A percentile compares a stretch with the other conserved stretches of the same genome.
Conservation (phyloP, 2,797 vertebrate species). For the Bovichtus diacanthus region DNA sequence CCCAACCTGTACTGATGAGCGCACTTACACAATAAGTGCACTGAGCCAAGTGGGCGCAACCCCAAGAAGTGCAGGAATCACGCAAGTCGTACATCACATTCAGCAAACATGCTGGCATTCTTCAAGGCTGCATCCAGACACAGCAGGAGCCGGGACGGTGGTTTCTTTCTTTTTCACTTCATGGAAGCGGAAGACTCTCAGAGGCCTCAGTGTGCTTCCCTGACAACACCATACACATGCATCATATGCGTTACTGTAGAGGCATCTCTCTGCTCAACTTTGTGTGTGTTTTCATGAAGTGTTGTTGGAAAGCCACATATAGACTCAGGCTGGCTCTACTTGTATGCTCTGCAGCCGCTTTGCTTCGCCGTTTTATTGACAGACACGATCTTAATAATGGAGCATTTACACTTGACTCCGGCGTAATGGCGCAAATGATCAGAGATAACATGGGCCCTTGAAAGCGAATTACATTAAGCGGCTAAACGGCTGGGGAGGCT, state of each 20-base stretch:
- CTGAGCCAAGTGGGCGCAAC: no score
- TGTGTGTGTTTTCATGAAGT: conserved; percentile 15
- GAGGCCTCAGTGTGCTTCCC: no score
- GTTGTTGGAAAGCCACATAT: conserved; percentile 41
- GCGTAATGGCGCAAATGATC: conserved; percentile 95
- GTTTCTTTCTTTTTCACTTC: no score
- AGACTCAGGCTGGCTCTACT: conserved; percentile 23
- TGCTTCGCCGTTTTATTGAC: conserved; percentile 77
- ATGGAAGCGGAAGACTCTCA: no score
- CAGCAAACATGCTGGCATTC: no score
- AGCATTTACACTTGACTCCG: conserved; percentile 93
- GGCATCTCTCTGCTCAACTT: not conserved
- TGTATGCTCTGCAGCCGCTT: conserved; percentile 76
- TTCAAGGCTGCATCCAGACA: no score
- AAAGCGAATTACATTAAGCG: conserved; percentile 94
- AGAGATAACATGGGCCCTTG: conserved; percentile 94
- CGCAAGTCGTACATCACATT: no score
- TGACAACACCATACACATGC: no score
- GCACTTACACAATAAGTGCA: no score
- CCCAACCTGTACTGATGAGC: no score
- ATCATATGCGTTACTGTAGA: not conserved
- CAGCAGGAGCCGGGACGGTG: no score
- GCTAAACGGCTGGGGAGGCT: conserved; percentile 89
- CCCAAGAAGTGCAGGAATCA: no score
- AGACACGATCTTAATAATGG: conserved; percentile 86